These are phyloP conservation scores for Coelopa pilipes DNA, from an alignment of 2,888 invertebrate genomes.

Conservation along the genomic window DNA sequence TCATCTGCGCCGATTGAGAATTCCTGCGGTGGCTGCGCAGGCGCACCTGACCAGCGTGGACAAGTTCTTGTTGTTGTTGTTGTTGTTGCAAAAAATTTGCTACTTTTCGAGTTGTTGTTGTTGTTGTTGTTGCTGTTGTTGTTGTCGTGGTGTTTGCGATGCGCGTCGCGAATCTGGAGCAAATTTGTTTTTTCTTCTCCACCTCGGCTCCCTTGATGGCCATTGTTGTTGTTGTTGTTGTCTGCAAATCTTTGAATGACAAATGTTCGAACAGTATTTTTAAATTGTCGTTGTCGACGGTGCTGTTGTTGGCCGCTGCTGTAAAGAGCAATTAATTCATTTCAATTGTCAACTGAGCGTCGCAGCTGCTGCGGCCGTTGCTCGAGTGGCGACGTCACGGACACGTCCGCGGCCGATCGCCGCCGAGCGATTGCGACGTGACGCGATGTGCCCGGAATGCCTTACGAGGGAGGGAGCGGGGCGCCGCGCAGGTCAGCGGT, in stretches of 20 bases:
- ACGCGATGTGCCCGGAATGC: not conserved
- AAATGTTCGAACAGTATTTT: not conserved
- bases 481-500: no score
- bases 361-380: not conserved
- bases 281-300: not conserved
- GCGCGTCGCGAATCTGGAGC: conserved; percentile 25
- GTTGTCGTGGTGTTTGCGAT: conserved; percentile 18
- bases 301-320: not conserved
- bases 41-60: conserved; percentile 20
- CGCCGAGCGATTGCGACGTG: not conserved
- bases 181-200: not conserved
- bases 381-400: conserved; percentile 8
- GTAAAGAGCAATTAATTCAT: conserved; percentile 25
- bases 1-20: conserved; percentile 7
- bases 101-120: no score
- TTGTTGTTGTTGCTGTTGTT: no score
- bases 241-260: conserved; percentile 1
- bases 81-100: no score
- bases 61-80: not conserved
- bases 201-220: no score
- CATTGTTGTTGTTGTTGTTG: not conserved
- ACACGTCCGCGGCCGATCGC: conserved; percentile 10
- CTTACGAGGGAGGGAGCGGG: not conserved
- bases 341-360: conserved; percentile 18
- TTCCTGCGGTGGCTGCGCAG: conserved; percentile 13